Base-by-base conservation (phyloP, 2,797 vertebrate species). In the Fratercula arctica region DNA sequence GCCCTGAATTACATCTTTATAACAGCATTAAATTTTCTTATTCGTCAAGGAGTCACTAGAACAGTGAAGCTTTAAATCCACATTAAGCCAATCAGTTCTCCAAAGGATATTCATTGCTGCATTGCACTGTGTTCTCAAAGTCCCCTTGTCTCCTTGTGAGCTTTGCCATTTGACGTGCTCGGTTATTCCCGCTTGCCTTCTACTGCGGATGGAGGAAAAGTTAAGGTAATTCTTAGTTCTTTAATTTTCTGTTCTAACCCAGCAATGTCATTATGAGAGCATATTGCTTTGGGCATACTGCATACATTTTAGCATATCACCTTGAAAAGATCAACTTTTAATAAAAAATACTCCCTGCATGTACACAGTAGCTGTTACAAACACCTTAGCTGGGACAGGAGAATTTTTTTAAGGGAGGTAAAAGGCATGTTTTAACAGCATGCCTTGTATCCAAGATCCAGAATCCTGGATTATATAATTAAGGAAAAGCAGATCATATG, bases 291-390 rank as follows among this genome's bases (percentile, higher is more conserved):
- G 64, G 85, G 92, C 78, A 74, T 18, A 24, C 54, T 39, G 82
- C 85, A 33, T 48, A 9, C 3, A 5, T 73, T 92, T 92, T 73
- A 82, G 59, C 16, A 4, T 63, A 82, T 87, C 61, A 25, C 88
- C 85, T 95, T 87, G 90, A 68, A 89, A 93, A 89, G 20, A 92
- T 10, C 53, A 68, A 17, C 35, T 85, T 94, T 31, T n/a, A 46
- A n/a, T 93, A 50, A 83, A 50, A 90, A 77, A 45, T 60, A 10
- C 24, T 87, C 70, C 82, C 87, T 92, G 53, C 35, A 74, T 83
- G 37, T 84, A 23, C 8, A 37, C 31, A 23, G 35, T 78, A 69
- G 19, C 51, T 89, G 20, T 84, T 60, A 74, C 43, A 89, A 93
- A 60, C 16, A 61, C n/a, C 59, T 85, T 35, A 79, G 50, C 43